Percentiles rank a stretch among this genome's conserved stretches.
Conservation (phyloP, 1,140 invertebrate genomes). For the Caenorhabditis brenneri region DNA sequence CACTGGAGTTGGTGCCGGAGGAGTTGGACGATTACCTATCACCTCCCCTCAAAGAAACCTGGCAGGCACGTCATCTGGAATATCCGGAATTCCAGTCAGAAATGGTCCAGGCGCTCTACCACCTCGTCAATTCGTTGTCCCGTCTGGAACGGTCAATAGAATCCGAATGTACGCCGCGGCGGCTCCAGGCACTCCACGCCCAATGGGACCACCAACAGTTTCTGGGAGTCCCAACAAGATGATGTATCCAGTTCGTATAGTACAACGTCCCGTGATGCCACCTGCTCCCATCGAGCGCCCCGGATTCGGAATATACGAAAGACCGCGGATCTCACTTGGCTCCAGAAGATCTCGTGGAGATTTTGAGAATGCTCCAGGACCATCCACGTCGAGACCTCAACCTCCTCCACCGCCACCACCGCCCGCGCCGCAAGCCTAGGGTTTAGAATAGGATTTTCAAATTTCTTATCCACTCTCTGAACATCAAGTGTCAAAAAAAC, state of each 20-base stretch:
- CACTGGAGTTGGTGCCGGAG: too few species aligned
- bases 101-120: too few species aligned
- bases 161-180: too few species aligned
- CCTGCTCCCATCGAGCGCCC: not conserved
- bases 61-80: too few species aligned
- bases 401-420: not conserved
- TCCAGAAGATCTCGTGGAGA: not conserved
- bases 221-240: not conserved
- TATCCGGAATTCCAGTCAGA: too few species aligned
- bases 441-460: not conserved
- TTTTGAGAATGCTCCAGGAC: not conserved
- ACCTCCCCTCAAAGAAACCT: too few species aligned
- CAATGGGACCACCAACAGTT: not conserved
- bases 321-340: not conserved
- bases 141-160: too few species aligned
- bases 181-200: not conserved
- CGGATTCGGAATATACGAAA: constrained; percentile 14
- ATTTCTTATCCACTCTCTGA: not conserved
- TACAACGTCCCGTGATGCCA: not conserved
- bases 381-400: not conserved
- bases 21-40: too few species aligned
- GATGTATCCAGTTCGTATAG: constrained; percentile 2
- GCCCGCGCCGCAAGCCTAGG: not conserved
- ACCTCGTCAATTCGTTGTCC: too few species aligned
- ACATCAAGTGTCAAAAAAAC: not conserved